phyloP scores from a whole-genome alignment of 2,888 invertebrate genomes.

The Theodoxus fluviatilis region DNA sequence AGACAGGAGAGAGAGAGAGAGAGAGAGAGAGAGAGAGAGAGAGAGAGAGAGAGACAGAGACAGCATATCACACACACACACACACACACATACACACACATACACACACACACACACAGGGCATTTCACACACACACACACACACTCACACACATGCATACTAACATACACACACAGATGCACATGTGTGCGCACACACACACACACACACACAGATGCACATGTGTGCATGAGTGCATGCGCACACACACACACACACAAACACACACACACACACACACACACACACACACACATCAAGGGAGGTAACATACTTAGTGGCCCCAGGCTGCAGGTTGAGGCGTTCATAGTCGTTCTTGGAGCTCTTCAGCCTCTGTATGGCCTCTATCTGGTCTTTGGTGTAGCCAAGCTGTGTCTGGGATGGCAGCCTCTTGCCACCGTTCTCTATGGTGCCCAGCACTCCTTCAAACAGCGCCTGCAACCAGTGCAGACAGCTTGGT shows the following conservation, averaged over 20 bases:
- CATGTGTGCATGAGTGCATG: background rate
- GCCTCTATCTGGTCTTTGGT: slow-evolving; percentile 65
- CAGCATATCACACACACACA: too few species aligned
- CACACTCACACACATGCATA: too few species aligned
- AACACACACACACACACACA: slow-evolving; percentile 19
- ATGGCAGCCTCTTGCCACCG: slow-evolving; percentile 58
- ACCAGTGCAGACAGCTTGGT: too few species aligned
- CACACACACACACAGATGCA: slow-evolving; percentile 22
- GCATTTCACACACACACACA: too few species aligned
- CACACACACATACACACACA: too few species aligned
- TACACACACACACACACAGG: too few species aligned
- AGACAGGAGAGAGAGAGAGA: too few species aligned
- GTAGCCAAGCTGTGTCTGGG: slow-evolving; percentile 61
- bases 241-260: background rate
- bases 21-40: too few species aligned
- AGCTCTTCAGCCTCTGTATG: slow-evolving; percentile 62
- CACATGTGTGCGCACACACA: slow-evolving; percentile 9
- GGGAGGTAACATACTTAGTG: slow-evolving; percentile 53
- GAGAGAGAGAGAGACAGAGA: too few species aligned
- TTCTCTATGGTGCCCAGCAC: slow-evolving; percentile 61
- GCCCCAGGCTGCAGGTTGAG: slow-evolving; percentile 59
- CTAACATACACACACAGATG: too few species aligned
- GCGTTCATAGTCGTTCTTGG: slow-evolving; percentile 63
- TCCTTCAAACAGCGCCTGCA: slow-evolving; percentile 61
- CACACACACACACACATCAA: slow-evolving; percentile 22